Evolutionary conservation across 2,113 vertebrate species (phyloP).

Genomic region (Monopterus albus): DNA sequence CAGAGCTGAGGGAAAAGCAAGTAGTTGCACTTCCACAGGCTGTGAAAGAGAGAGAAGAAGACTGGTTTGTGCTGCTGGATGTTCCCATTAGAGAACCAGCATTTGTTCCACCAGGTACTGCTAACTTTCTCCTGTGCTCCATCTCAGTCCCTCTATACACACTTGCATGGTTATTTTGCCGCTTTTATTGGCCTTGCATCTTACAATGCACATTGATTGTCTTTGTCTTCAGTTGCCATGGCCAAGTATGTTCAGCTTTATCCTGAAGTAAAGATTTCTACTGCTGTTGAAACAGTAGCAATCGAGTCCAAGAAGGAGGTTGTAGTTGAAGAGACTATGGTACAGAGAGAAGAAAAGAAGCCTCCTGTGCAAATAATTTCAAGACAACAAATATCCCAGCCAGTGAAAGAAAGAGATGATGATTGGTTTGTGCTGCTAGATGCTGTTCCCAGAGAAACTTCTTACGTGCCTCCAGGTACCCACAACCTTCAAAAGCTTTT

Average conservation of each 20-base stretch:
- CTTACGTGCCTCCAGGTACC: slow-evolving; percentile 64
- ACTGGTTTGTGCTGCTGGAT: slow-evolving; percentile 70
- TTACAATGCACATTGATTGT: not conserved
- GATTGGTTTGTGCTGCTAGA: slow-evolving; percentile 72
- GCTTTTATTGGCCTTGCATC: not conserved
- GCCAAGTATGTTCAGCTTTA: slow-evolving; percentile 14
- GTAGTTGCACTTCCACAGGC: not conserved
- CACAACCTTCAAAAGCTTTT: not conserved
- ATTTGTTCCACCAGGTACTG: slow-evolving; percentile 63
- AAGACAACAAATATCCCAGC: slow-evolving; percentile 32
- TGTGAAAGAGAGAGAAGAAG: slow-evolving; percentile 58
- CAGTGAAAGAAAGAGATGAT: slow-evolving; percentile 55
- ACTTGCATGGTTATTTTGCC: not conserved
- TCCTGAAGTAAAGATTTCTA: slow-evolving; percentile 18
- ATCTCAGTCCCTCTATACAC: not conserved
- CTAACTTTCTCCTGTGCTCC: not conserved
- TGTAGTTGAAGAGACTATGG: slow-evolving; percentile 21
- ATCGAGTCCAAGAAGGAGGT: slow-evolving; percentile 26
- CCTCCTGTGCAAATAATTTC: slow-evolving; percentile 5
- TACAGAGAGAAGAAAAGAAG: slow-evolving; percentile 22
- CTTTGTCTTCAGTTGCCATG: slow-evolving; percentile 34
- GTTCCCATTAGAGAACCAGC: slow-evolving; percentile 42
- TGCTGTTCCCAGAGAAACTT: slow-evolving; percentile 48
- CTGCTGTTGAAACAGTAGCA: slow-evolving; percentile 4
- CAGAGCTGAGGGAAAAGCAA: slow-evolving; percentile 1